Conservation (phyloP, 2,113 vertebrate species). For the Ifrita kowaldi region DNA sequence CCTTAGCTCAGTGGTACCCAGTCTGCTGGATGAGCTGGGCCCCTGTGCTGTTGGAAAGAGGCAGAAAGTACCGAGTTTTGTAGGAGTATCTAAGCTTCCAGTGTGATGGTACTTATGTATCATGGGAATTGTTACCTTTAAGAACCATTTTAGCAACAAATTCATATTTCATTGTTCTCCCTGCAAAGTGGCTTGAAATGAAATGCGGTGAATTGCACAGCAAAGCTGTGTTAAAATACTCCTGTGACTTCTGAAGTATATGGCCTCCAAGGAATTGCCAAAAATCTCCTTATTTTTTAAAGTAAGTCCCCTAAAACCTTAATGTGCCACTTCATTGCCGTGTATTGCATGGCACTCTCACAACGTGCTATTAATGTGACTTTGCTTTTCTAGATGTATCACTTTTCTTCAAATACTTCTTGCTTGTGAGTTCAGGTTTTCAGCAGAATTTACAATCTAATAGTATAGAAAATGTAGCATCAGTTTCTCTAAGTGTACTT, state of each 20-base stretch:
- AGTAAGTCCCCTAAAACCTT: background rate
- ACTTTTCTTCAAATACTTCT: background rate
- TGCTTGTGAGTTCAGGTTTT: background rate
- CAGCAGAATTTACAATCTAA: background rate
- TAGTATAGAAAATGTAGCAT: background rate
- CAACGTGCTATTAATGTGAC: background rate
- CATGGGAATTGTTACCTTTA: background rate
- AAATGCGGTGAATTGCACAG: background rate
- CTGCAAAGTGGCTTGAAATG: background rate
- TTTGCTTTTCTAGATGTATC: background rate
- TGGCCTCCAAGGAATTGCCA: background rate
- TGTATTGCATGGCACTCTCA: too few relatives aligned
- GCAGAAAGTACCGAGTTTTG: background rate
- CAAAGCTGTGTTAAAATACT: background rate
- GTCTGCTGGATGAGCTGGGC: background rate
- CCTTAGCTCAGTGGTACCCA: background rate
- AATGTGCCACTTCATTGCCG: background rate
- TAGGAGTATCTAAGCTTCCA: background rate
- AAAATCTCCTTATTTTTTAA: background rate
- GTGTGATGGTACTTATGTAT: background rate
- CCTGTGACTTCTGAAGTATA: background rate
- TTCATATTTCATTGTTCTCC: background rate
- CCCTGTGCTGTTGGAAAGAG: background rate
- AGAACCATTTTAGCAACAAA: background rate
- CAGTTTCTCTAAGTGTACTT: background rate